Evolutionary conservation across 2,888 invertebrate species (phyloP), one percentile per base, ranked within the genome.

Genomic region (Crepidodera aurea): DNA sequence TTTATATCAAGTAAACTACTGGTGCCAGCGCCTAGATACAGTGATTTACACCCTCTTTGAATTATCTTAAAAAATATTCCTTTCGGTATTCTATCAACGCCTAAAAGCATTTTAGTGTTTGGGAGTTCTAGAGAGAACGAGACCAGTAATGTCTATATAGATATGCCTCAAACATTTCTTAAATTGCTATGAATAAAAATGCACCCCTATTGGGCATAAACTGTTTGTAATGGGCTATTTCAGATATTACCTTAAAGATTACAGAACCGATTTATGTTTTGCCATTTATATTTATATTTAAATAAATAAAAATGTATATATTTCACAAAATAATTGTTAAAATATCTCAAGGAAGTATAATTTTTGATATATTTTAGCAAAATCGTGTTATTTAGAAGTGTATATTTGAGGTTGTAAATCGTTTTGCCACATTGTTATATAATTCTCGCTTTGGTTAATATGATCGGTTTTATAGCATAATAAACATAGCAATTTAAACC

Each of bases 181-280:
- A 65, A 65, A 65, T 60, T 62, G 62, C 51, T 46, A 32, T 32
- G 62, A 68, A 68, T 65, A 70, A 72, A 71, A 71, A 72, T 72
- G 69, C 71, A 73, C 72, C 72, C 72, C 67, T 67, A 64, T 42
- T 62, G 67, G 37, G 51, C 62, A 62, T 67, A 67, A 71, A 67
- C 59, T 66, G 57, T 65, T 68, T 65, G 65, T 71, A 70, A 72
- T 71, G 68, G 65, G 37, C 67, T 53, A 59, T 69, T 69, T 58
- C 46, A 62, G 55, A 54, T 48, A 50, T 22, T 55, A 55, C 55
- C 56, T 56, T 46, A 46, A 22, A 56, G 56, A 46, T 56, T 44
- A 54, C 54, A n/a, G 15, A 44, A 32, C 13, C 18, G 18, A 34
- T 44, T 15, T 44, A 15, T 12, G 19, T 55, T 55, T 55, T 22